Evolutionary conservation across 2,888 invertebrate genomes (phyloP).

Genomic region (Auanema freiburgensis): DNA sequence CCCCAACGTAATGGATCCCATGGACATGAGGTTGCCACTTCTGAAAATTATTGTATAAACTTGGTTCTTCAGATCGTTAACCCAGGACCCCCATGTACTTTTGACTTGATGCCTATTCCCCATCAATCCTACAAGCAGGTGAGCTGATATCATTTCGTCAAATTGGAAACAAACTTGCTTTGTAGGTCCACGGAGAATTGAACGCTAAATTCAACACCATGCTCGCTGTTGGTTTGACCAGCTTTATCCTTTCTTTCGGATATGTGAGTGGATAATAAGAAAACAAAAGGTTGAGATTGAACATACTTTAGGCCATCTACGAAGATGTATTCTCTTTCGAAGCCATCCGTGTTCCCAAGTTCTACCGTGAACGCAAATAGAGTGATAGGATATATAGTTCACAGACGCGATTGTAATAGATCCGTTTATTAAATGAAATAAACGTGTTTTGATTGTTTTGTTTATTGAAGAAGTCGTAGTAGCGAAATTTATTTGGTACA

Average conservation of each 20-base stretch:
- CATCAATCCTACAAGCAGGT: conserved; percentile 50
- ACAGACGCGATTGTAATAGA: background rate
- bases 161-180: background rate
- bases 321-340: conserved; percentile 43
- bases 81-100: conserved; percentile 52
- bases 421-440: background rate
- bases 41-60: background rate
- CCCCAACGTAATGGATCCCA: conserved; percentile 41
- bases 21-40: conserved; percentile 29
- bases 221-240: conserved; percentile 34
- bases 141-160: background rate
- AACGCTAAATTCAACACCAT: conserved; percentile 55
- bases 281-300: background rate
- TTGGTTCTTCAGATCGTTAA: conserved; percentile 36
- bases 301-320: conserved; percentile 37
- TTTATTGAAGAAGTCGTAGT: no score
- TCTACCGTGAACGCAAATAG: conserved; percentile 49
- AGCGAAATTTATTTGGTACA: no score
- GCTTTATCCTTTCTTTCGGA: conserved; percentile 25
- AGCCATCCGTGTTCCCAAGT: conserved; percentile 44
- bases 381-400: conserved; percentile 1
- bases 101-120: conserved; percentile 52
- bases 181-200: conserved; percentile 50
- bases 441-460: no score
- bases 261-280: conserved; percentile 13